Percentiles rank a stretch among this genome's conserved stretches.
Evolutionary conservation across 2,888 invertebrate species (phyloP).

Genomic region (Caenorhabditis sp.): DNA sequence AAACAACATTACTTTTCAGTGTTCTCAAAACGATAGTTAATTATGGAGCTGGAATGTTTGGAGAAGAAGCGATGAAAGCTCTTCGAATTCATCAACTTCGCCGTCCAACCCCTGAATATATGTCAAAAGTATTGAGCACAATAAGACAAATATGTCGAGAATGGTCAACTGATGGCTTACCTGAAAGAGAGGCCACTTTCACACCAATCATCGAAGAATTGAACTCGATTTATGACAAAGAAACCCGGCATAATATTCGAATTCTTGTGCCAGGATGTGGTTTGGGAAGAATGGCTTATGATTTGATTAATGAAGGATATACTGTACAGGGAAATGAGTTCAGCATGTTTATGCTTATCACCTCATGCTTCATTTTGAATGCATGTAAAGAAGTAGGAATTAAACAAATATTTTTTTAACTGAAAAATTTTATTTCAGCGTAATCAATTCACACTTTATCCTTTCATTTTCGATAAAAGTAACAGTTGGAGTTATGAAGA

Average conservation of each 20-base stretch:
- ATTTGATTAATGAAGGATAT: conserved; percentile 88
- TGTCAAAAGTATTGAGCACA: conserved; percentile 88
- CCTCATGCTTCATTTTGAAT: conserved; percentile 93
- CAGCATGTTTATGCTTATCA: conserved; percentile 94
- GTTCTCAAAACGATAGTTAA: conserved; percentile 37
- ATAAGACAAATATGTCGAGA: conserved; percentile 95
- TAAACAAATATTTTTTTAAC: too few species aligned
- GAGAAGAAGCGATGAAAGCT: conserved; percentile 35
- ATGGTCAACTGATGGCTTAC: conserved; percentile 81
- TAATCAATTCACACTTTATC: conserved; percentile 84
- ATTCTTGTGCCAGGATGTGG: conserved; percentile 96
- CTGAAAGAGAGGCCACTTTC: conserved; percentile 77
- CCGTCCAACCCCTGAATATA: conserved; percentile 73
- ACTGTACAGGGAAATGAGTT: conserved; percentile 96
- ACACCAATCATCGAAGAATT: conserved; percentile 86
- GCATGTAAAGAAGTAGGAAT: conserved; percentile 75
- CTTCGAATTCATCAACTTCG: conserved; percentile 42
- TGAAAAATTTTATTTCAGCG: too few species aligned
- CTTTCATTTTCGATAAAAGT: conserved; percentile 93
- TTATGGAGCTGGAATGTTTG: conserved; percentile 30
- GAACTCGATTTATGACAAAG: conserved; percentile 77
- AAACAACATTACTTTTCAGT: conserved; percentile 30
- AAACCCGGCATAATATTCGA: conserved; percentile 75
- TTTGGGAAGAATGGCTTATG: conserved; percentile 87
- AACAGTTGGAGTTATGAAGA: conserved; percentile 85